Conservation (phyloP, 2,797 vertebrate genomes). For the Enteromius anoplus region DNA sequence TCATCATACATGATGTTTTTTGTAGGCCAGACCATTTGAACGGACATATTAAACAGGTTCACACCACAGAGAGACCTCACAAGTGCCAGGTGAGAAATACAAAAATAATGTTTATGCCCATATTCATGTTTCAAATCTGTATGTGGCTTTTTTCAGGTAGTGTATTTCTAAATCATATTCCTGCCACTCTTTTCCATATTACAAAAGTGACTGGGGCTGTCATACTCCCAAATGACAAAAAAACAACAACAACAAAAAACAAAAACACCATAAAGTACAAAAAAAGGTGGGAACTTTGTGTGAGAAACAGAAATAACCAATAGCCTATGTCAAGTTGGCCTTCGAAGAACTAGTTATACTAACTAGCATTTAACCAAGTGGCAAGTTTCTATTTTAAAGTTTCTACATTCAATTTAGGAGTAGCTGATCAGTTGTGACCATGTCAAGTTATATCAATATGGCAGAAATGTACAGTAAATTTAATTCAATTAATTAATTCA, state of each 20-base stretch:
- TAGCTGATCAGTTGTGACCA: too few relatives aligned
- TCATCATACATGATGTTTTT: slow-evolving; percentile 32
- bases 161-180: background rate
- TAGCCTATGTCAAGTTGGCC: background rate
- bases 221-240: background rate
- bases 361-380: background rate
- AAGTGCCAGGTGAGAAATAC: slow-evolving; percentile 93
- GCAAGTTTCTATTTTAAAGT: too few relatives aligned
- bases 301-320: background rate
- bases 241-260: too few relatives aligned
- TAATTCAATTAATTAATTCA: background rate
- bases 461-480: too few relatives aligned
- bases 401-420: too few relatives aligned
- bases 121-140: background rate
- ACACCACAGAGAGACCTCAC: slow-evolving; percentile 99
- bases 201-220: background rate
- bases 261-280: background rate
- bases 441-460: too few relatives aligned
- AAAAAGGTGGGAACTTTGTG: background rate
- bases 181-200: background rate
- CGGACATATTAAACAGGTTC: slow-evolving; percentile 99
- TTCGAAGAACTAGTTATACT: background rate
- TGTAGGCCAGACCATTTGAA: slow-evolving; percentile 98
- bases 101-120: background rate
- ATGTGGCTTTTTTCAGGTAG: background rate